Evolutionary conservation across 2,113 vertebrate genomes (phyloP), one percentile per base, ranked within the genome.

Genomic region (Equus przewalskii): DNA sequence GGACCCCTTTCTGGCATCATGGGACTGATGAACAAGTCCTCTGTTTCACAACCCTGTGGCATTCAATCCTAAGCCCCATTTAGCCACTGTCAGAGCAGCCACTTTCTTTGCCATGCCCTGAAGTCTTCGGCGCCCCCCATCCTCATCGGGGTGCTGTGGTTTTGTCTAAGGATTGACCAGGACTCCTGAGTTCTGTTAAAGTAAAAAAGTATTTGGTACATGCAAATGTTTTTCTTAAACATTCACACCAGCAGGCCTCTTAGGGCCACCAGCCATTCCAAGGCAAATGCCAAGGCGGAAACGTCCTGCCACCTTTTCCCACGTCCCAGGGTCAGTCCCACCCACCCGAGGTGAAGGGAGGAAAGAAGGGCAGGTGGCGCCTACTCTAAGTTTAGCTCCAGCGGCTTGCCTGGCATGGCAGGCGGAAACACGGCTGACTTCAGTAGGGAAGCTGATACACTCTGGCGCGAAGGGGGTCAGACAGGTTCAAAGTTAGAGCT

Each of bases 371-470:
- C 87, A 78, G 54, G 6, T 24, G 15, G 54, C 9, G 3, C 44
- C 56, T 28, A 60, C 88, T 84, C 87, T 94, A 94, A 96, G 83
- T 92, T 93, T 89, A 93, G 92, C 92, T 95, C 80, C 79, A 30
- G 56, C 41, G 83, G n/a, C 75, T 69, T 5, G 46, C 49, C 49
- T 28, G 76, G 49, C 62, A 41, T 2, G 33, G 56, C 24, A 9
- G 67, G 22, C 4, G 5, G 92, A 92, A 94, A 76, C 51, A 18
- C 1, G 4, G 73, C 85, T 36, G 79, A 65, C 51, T 81, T 62
- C 73, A 83, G 49, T 5, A 70, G 46, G 14, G 24, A 86, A 16
- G 28, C 76, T 82, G 44, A 89, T 60, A 80, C 60, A 26, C 89
- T 75, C 65, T 26, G 86, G 72, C 22, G 96, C 82, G 12, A 1